These are phyloP conservation scores for Subacronicta megacephala DNA, from an alignment of 2,888 invertebrate species.

Conservation along the genomic window DNA sequence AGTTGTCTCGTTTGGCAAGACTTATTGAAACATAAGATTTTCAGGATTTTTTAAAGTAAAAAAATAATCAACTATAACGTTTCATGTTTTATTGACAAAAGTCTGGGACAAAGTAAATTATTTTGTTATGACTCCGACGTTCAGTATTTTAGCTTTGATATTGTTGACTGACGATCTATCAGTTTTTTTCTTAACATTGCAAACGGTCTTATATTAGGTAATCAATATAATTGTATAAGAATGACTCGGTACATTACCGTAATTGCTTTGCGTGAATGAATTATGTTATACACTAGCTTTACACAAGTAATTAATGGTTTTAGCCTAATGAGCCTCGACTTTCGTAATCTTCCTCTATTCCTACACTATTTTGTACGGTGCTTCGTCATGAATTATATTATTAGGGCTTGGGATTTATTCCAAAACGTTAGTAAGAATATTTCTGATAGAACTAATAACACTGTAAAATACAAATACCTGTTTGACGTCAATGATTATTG, in stretches of 20 bases:
- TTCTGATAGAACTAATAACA: too few species aligned
- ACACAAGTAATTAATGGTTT: conserved; percentile 1
- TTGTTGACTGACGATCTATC: neutral
- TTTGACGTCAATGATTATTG: too few species aligned
- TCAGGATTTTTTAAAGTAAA: conserved; percentile 29
- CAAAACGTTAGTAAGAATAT: too few species aligned
- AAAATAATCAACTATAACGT: conserved; percentile 29
- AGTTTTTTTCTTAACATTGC: neutral
- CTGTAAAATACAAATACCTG: too few species aligned
- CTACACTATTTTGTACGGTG: too few species aligned
- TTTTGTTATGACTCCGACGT: conserved; percentile 32
- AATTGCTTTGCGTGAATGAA: conserved; percentile 1
- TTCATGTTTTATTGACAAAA: conserved; percentile 48
- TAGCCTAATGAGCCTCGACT: neutral
- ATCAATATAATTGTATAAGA: neutral
- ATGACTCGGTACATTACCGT: neutral
- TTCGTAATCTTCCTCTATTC: too few species aligned
- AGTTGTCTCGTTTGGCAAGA: conserved; percentile 48
- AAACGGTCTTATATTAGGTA: conserved; percentile 1
- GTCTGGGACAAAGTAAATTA: conserved; percentile 51
- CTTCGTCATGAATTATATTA: too few species aligned
- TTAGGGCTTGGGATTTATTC: too few species aligned
- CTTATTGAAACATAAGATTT: conserved; percentile 50
- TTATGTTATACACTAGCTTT: neutral
- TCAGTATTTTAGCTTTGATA: conserved; percentile 7